Evolutionary conservation across 1,140 invertebrate species (phyloP).

Genomic region (Philopotamus ludificatus): DNA sequence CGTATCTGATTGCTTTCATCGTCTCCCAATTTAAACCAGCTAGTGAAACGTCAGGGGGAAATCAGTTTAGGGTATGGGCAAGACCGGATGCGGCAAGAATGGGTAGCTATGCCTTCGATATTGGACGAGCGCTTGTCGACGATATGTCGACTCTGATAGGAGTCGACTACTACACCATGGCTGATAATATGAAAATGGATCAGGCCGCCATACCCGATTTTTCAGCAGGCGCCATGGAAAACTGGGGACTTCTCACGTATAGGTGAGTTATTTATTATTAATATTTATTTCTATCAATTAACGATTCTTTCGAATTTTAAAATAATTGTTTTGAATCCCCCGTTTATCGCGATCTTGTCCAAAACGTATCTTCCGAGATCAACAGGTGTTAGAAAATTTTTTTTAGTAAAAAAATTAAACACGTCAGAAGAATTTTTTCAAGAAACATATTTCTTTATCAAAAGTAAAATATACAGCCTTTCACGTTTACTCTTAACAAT

Average conservation of each 20-base stretch:
- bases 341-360: too few species aligned
- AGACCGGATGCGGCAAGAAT: slow-evolving; percentile 63
- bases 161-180: slow-evolving; percentile 55
- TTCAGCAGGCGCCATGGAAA: slow-evolving; percentile 67
- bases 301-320: too few species aligned
- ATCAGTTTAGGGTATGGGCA: slow-evolving; percentile 64
- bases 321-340: too few species aligned
- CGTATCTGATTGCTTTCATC: slow-evolving; percentile 76
- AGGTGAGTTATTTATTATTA: not conserved
- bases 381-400: too few species aligned
- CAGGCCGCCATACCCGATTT: slow-evolving; percentile 73
- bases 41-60: slow-evolving; percentile 38
- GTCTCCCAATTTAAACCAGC: slow-evolving; percentile 66
- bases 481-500: too few species aligned
- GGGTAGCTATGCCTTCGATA: slow-evolving; percentile 59
- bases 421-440: too few species aligned
- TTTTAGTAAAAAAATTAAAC: too few species aligned
- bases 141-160: slow-evolving; percentile 53
- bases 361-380: too few species aligned
- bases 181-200: slow-evolving; percentile 55
- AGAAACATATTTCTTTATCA: too few species aligned
- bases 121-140: slow-evolving; percentile 53
- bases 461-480: too few species aligned
- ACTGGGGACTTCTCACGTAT: slow-evolving; percentile 52
- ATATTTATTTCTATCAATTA: not conserved